Evolutionary conservation across 2,113 vertebrate genomes (phyloP), one percentile per base, ranked within the genome.

Genomic region (Ochotona princeps): DNA sequence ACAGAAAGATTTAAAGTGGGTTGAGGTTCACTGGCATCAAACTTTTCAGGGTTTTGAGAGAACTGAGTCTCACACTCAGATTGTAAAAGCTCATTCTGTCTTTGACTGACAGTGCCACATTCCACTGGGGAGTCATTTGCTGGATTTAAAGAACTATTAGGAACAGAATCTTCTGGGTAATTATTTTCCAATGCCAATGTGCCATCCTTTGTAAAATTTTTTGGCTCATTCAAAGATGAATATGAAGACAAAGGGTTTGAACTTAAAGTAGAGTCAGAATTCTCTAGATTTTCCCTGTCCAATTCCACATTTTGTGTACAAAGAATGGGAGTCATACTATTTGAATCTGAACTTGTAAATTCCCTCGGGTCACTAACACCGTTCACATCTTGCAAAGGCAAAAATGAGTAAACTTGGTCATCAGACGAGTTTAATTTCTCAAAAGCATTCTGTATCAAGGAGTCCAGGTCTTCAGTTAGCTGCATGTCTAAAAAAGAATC

Each of bases 381-480:
- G 91, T 61, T 85, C 90, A 82, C 35, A 0, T 91, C 70, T 89
- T 94, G 92, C 87, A 70, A 90, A 92, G 96, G 89, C 72, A 96
- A 57, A 93, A 92, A 92, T 51, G 90, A 61, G 20, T 91, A 86
- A 23, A 60, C 93, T 92, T 96, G 95, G 89, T 96, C 94, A 93
- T 94, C 91, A 95, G 92, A 75, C 96, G 95, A 47, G 72, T 96
- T 94, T 61, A 97, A 92, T 92, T 83, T 98, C 92, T 98, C 97
- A 85, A 99, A 97, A 94, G 99, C 98, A 91, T 98, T 97, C 93
- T 99, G 98, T 91, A 98, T 96, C 57, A 99, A 97, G 35, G 97
- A 96, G 97, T 99, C 98, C 92, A 99, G 95, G 82, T 99, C 99
- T 91, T 98, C 98, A 51, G 98, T 98, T 89, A 99, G 94, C 80